A percentile compares a stretch with the other conserved stretches of the same genome.
Evolutionary conservation across 1,140 invertebrate species (phyloP).

Genomic region (Agrypnia vestita): DNA sequence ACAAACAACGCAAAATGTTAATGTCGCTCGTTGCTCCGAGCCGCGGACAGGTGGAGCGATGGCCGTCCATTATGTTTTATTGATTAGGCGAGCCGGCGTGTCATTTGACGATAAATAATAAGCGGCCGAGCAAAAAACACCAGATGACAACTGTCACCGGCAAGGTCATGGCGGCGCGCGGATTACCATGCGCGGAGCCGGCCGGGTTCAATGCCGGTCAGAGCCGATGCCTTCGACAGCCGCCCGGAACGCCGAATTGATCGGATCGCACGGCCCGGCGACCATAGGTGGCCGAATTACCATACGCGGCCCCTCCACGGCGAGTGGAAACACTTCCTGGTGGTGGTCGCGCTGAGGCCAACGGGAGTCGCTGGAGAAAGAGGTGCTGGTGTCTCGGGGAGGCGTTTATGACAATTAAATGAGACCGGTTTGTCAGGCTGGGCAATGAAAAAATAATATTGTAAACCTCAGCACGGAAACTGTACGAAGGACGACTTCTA

Average conservation of each 20-base stretch:
- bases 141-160: conserved; percentile 22
- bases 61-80: conserved; percentile 36
- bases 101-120: conserved; percentile 34
- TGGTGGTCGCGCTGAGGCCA: neutral
- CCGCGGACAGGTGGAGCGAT: conserved; percentile 26
- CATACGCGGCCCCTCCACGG: neutral
- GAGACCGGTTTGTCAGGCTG: too few species aligned
- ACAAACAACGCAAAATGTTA: conserved; percentile 25
- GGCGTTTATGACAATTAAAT: neutral
- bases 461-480: too few species aligned
- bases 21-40: neutral
- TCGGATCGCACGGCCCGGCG: neutral
- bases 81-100: conserved; percentile 33
- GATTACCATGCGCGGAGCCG: conserved; percentile 22
- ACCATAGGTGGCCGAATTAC: neutral
- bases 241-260: conserved; percentile 16
- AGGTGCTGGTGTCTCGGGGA: neutral
- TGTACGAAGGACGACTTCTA: too few species aligned
- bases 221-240: conserved; percentile 20
- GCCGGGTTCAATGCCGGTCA: conserved; percentile 35
- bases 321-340: neutral
- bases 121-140: neutral
- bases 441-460: too few species aligned
- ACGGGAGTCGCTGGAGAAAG: neutral
- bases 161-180: conserved; percentile 27